Evolutionary conservation across 2,888 invertebrate species (phyloP).

Genomic region (Chloroclysta siterata): DNA sequence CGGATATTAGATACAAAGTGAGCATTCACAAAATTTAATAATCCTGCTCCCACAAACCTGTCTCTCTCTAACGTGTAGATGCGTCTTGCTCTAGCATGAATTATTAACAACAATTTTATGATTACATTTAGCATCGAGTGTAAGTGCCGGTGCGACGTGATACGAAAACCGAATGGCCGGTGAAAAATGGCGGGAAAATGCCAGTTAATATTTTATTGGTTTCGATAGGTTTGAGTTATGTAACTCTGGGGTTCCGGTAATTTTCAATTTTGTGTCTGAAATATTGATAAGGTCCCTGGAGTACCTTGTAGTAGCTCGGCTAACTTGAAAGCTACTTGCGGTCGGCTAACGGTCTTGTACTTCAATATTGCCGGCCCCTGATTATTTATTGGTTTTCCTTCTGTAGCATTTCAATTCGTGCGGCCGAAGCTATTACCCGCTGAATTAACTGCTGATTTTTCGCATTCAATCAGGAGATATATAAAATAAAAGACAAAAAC

Average conservation of each 20-base stretch:
- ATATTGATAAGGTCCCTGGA: conserved; percentile 74
- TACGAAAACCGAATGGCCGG: conserved; percentile 71
- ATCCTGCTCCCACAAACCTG: conserved; percentile 70
- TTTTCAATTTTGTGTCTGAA: conserved; percentile 83
- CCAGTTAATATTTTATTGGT: conserved; percentile 83
- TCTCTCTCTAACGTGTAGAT: conserved; percentile 47
- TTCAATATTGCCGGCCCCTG: conserved; percentile 33
- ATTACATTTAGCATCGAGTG: conserved; percentile 81
- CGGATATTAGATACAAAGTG: conserved; percentile 85
- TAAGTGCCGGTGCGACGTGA: conserved; percentile 78
- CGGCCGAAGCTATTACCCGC: not conserved
- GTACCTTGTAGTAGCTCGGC: conserved; percentile 40
- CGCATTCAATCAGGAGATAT: not conserved
- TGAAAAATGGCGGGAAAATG: conserved; percentile 80
- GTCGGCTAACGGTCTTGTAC: conserved; percentile 37
- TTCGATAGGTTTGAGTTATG: conserved; percentile 82
- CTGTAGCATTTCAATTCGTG: conserved; percentile 21
- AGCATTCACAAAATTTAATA: conserved; percentile 85
- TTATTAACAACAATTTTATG: conserved; percentile 85
- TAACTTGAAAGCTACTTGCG: conserved; percentile 43
- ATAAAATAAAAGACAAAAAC: not conserved
- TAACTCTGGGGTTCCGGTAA: conserved; percentile 71
- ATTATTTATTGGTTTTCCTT: conserved; percentile 36
- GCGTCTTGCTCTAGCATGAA: conserved; percentile 67
- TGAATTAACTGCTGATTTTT: conserved; percentile 1